phyloP scores from a whole-genome alignment of 2,888 invertebrate genomes.

The Cinara cedri region DNA sequence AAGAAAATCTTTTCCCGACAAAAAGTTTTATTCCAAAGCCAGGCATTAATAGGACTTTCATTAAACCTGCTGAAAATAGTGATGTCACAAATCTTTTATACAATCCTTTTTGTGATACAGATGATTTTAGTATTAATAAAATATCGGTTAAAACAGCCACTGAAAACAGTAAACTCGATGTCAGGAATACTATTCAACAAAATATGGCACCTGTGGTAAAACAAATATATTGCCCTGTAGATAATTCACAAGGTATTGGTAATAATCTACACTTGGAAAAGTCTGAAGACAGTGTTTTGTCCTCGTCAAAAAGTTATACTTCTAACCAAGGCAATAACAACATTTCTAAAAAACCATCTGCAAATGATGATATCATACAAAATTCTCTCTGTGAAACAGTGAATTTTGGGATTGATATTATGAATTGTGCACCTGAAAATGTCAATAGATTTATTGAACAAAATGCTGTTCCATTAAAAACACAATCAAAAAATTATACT shows the following conservation, averaged over 20 bases:
- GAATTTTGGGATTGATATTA: neutral
- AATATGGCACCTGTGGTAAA: neutral
- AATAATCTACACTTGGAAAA: neutral
- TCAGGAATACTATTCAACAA: neutral
- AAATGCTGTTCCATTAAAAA: neutral
- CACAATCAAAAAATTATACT: neutral
- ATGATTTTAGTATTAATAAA: neutral
- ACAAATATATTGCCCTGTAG: neutral
- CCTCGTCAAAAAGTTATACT: neutral
- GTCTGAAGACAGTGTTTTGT: neutral
- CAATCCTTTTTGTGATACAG: conserved; percentile 35
- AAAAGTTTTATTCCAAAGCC: conserved; percentile 21
- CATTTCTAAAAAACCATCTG: neutral
- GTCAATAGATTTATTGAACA: neutral
- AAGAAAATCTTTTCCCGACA: conserved; percentile 22
- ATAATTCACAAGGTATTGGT: neutral
- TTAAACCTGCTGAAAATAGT: conserved; percentile 4
- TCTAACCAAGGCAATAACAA: neutral
- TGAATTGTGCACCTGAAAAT: neutral
- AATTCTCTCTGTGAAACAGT: neutral
- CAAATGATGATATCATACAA: neutral
- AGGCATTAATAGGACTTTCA: conserved; percentile 49
- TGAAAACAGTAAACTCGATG: neutral
- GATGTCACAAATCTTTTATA: conserved; percentile 26
- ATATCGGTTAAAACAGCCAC: neutral